Evolutionary conservation across 2,113 vertebrate species (phyloP), one percentile per base, ranked within the genome.

Genomic region (Zosterops borbonicus): DNA sequence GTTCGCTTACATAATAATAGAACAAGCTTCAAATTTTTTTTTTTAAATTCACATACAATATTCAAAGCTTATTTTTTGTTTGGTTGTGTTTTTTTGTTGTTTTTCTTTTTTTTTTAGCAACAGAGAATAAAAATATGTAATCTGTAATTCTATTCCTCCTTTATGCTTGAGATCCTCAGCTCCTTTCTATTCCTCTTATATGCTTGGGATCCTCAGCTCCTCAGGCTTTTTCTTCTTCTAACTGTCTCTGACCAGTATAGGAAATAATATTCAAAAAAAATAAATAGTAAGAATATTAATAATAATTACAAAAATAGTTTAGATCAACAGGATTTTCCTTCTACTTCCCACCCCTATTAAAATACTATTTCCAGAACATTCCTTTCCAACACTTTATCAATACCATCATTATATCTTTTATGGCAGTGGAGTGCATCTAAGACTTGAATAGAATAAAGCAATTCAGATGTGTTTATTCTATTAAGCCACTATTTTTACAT

Each of bases 311-410:
- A 65, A 80, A 79, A 63, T 2, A 52, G 10, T 62, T 74, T 46
- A 42, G 15, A 79, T 60, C 28, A 76, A 59, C 5, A 35, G 42
- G 12, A 64, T 92, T 90, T n/a, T 73, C 22, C 23, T 79, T 8
- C 27, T 8, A 5, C 37, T 62, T 87, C 24, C 33, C 29, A 46
- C 5, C 6, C 9, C n/a, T 59, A 91, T 64, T 46, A 50, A 94
- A 85, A 95, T 58, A 35, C 44, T 88, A 70, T 88, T 95, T 92
- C 83, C 46, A 84, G 9, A 95, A 63, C 62, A 56, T 81, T 85
- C 49, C 59, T 89, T 94, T 69, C 62, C 33, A 95, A 92, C 23
- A 92, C 19, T 86, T 83, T 89, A 83, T 94, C 27, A 65, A 67
- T 90, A 14, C 21, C 23, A 11, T 53, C n/a, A 47, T 87, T 68